These are phyloP conservation scores for Onchidella celtica DNA, from an alignment of 2,888 invertebrate species.

Conservation along the genomic window DNA sequence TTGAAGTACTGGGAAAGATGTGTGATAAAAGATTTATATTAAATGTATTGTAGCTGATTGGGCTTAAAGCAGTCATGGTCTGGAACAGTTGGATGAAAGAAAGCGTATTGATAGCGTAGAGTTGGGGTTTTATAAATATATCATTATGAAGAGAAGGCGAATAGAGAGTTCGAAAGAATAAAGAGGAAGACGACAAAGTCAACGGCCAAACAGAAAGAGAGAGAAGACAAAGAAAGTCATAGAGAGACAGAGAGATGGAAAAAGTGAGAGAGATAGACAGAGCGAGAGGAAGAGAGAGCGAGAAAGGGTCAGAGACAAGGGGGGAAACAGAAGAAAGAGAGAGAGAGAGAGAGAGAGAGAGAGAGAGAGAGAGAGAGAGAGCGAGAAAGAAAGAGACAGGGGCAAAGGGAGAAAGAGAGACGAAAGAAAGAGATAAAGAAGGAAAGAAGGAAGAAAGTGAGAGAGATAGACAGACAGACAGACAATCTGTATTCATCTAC, in stretches of 20 bases:
- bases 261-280: neutral
- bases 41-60: too few relatives aligned
- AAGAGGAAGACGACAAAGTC: neutral
- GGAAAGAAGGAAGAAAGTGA: too few relatives aligned
- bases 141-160: neutral
- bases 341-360: neutral
- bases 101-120: too few relatives aligned
- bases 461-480: too few relatives aligned
- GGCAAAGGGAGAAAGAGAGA: slow-evolving; percentile 9
- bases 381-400: neutral
- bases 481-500: too few relatives aligned
- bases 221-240: neutral
- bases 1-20: too few relatives aligned
- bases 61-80: too few relatives aligned
- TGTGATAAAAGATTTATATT: too few relatives aligned
- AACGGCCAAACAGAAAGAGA: neutral
- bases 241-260: neutral
- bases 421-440: too few relatives aligned
- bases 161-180: neutral
- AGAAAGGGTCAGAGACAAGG: neutral
- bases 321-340: neutral
- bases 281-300: neutral
- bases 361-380: neutral
- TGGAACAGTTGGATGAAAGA: too few relatives aligned
- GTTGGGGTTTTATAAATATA: too few relatives aligned